Evolutionary conservation across 2,797 vertebrate genomes (phyloP).

Genomic region (Telmatherina bonti): DNA sequence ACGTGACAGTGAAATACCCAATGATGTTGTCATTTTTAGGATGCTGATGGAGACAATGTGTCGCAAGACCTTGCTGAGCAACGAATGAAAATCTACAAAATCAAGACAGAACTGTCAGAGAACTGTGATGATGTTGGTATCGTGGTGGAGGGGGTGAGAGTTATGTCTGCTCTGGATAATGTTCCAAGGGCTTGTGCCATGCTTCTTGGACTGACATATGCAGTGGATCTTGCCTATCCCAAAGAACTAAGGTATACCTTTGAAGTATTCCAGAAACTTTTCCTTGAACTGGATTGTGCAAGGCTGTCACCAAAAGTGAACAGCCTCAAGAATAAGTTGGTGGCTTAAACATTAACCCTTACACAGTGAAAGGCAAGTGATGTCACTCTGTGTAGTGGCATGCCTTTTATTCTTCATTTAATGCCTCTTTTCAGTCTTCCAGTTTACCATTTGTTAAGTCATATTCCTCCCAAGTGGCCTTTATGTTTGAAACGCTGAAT

Average conservation of each 20-base stretch:
- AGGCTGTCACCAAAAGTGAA: constrained; percentile 1
- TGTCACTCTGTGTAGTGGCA: not conserved
- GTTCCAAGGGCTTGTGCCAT: not conserved
- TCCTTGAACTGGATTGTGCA: constrained; percentile 5
- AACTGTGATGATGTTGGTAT: not conserved
- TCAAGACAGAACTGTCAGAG: not conserved
- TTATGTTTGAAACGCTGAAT: too few relatives aligned
- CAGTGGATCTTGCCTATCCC: not conserved
- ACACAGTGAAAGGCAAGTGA: not conserved
- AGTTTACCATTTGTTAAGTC: too few relatives aligned
- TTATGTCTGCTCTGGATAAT: not conserved
- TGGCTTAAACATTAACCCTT: not conserved
- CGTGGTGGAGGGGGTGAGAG: not conserved
- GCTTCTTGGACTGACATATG: not conserved
- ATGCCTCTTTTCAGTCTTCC: too few relatives aligned
- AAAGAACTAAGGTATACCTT: not conserved
- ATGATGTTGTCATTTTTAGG: not conserved
- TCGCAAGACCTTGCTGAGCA: not conserved
- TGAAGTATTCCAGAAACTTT: constrained; percentile 4
- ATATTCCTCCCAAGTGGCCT: too few relatives aligned
- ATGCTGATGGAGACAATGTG: not conserved
- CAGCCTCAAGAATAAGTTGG: constrained; percentile 2
- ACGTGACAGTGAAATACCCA: not conserved
- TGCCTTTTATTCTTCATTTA: too few relatives aligned
- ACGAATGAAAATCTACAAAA: constrained; percentile 1